A percentile compares a stretch with the other conserved stretches of the same genome.
Conservation (phyloP, 2,113 vertebrate genomes). For the Heptranchias perlo region DNA sequence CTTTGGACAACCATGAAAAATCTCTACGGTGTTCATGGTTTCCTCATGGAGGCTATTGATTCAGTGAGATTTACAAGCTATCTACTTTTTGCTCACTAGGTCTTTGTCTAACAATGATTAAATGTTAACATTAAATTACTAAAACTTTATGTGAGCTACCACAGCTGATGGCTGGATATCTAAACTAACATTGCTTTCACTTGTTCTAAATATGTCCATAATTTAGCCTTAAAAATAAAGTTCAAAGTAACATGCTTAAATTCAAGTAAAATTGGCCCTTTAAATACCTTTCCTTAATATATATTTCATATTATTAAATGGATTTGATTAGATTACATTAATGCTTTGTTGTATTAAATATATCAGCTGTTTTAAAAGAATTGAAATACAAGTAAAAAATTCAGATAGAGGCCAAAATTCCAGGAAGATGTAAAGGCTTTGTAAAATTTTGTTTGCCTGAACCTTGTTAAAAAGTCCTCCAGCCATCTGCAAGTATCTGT, state of each 20-base stretch:
- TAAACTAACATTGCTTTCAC: not conserved
- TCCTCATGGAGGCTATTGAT: not conserved
- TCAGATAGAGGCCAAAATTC: constrained; percentile 31
- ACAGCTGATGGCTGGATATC: not conserved
- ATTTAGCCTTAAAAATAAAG: not conserved
- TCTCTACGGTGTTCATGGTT: not conserved
- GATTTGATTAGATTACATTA: constrained; percentile 42
- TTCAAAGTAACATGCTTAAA: not conserved
- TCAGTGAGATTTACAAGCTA: not conserved
- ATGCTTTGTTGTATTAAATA: constrained; percentile 63
- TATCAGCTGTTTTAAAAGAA: constrained; percentile 7
- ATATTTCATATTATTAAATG: not conserved
- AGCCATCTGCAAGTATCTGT: constrained; percentile 79
- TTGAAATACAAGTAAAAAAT: constrained; percentile 1
- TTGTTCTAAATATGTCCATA: not conserved
- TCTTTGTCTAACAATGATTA: not conserved
- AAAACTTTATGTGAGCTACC: not conserved
- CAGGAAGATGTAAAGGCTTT: constrained; percentile 35
- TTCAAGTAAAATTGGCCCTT: not conserved
- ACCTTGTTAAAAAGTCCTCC: constrained; percentile 35
- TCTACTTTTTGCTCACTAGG: not conserved
- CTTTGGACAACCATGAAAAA: not conserved
- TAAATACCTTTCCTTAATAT: not conserved
- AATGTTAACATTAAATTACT: not conserved
- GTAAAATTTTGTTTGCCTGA: constrained; percentile 27